Percentiles rank a stretch among this genome's conserved stretches.
phyloP scores from a whole-genome alignment of 64 coral and sea anemone genomes.

The Hydrozoanthus tunicans region DNA sequence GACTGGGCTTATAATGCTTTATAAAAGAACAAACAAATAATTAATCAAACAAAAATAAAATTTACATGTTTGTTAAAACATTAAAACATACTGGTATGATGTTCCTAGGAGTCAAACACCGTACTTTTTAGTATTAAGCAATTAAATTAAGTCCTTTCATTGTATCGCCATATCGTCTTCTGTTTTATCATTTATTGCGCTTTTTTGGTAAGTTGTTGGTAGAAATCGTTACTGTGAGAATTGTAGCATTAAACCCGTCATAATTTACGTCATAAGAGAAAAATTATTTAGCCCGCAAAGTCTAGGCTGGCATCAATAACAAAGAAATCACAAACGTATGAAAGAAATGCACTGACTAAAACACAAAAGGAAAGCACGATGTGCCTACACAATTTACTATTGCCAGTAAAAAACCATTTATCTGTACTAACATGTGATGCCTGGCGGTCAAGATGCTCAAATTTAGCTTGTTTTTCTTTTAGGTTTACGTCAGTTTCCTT shows the following conservation, averaged over 20 bases:
- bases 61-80: not conserved
- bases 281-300: too few species aligned
- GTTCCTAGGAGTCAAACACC: not conserved
- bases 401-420: too few species aligned
- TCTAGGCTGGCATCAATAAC: too few species aligned
- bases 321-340: too few species aligned
- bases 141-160: not conserved
- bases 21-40: not conserved
- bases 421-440: constrained; percentile 27
- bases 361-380: too few species aligned
- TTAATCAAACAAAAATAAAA: not conserved
- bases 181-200: not conserved
- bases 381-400: too few species aligned
- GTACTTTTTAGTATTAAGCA: too few species aligned
- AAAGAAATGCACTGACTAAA: too few species aligned
- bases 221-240: not conserved
- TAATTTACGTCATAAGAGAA: too few species aligned
- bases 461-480: constrained; percentile 43
- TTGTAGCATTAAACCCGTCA: too few species aligned
- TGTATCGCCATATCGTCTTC: not conserved
- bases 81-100: not conserved
- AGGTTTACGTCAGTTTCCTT: constrained; percentile 30
- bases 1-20: too few species aligned
- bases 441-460: constrained; percentile 51
- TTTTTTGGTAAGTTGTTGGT: not conserved